phyloP scores from a whole-genome alignment of 2,797 vertebrate species.

The Lepus townsendii region DNA sequence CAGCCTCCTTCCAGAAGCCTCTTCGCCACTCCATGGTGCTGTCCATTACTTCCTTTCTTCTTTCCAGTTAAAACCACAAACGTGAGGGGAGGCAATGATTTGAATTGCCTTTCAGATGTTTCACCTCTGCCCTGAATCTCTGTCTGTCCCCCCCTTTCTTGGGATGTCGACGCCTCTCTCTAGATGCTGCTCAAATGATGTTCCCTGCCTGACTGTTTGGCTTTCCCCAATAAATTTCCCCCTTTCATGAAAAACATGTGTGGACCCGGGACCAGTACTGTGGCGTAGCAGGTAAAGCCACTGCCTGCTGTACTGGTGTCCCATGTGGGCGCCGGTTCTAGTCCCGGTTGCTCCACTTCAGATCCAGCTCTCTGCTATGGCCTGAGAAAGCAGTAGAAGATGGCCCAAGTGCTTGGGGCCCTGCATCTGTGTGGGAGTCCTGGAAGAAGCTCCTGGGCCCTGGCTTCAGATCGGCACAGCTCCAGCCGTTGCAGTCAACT shows the following conservation, averaged over 20 bases:
- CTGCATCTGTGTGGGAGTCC: too few relatives aligned
- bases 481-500: too few relatives aligned
- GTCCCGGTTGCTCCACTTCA: too few relatives aligned
- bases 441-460: too few relatives aligned
- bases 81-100: background rate
- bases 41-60: background rate
- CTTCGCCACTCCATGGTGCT: fast-evolving
- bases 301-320: too few relatives aligned
- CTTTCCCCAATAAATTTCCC: background rate
- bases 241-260: too few relatives aligned
- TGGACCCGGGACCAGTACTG: background rate
- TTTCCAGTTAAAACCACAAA: background rate
- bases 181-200: background rate
- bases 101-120: background rate
- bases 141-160: background rate
- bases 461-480: too few relatives aligned
- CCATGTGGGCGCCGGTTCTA: too few relatives aligned
- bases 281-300: too few relatives aligned
- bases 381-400: too few relatives aligned
- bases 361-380: too few relatives aligned
- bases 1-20: background rate
- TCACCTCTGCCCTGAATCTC: background rate
- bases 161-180: background rate
- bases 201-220: background rate
- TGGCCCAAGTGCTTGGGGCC: too few relatives aligned